Base-by-base conservation (phyloP, 2,113 vertebrate genomes). In the Seriola quinqueradiata region DNA sequence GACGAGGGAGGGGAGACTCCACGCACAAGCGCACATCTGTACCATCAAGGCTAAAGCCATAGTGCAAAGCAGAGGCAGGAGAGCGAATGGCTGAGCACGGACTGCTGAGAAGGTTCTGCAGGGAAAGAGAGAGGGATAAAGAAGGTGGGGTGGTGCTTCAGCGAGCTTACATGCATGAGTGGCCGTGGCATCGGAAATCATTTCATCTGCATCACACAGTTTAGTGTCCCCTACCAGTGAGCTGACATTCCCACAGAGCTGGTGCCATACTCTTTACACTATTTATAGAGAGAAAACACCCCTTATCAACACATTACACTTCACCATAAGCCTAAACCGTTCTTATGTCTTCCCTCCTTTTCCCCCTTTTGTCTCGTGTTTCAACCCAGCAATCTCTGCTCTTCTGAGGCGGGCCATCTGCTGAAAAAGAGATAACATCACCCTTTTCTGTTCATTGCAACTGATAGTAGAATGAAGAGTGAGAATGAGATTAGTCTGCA, bases 131-230 rank as follows among this genome's bases (percentile, higher is more conserved):
- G n/a, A 42, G 57, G 46, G 42, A 63, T 83, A 1, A 68, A 70
- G 74, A 64, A 79, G 65, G 70, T 65, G 4, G 73, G 73, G 61
- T 54, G 67, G 11, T 23, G 71, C 71, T 2, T 28, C 28, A 79
- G 76, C 19, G 34, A 75, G 78, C 83, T 28, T 78, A 48, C 87
- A 92, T 52, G 87, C 91, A 75, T 65, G 79, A 92, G 70, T 81
- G 92, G 76, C 74, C 86, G 48, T 48, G 23, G 73, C 87, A 91
- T 93, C 61, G 87, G 91, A 94, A 94, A 94, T 93, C 89, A 93
- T 94, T 94, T 91, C 89, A 94, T 94, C 92, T 94, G 92, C 86
- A 93, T 92, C 90, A 93, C 82, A 81, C 88, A 90, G 90, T 87
- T 89, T 90, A 91, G 82, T 90, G 82, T 90, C 86, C 77, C 28